Percentiles rank a stretch among this genome's conserved stretches.
Evolutionary conservation across 2,888 invertebrate genomes (phyloP).

Genomic region (Cephonodes hylas): DNA sequence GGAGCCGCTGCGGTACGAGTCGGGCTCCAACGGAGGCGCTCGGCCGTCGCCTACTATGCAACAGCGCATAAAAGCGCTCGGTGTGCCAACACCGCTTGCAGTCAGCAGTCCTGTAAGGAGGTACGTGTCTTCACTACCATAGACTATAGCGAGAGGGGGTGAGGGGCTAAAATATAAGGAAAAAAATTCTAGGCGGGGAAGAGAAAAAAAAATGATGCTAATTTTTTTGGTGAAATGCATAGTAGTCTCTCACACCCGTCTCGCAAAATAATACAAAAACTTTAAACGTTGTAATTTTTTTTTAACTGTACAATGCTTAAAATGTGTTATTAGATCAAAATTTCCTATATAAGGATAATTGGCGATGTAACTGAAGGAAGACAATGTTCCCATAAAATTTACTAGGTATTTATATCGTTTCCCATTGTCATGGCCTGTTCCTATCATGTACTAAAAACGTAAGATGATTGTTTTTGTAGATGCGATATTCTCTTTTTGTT

Average conservation of each 20-base stretch:
- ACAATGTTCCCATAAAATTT: constrained; percentile 45
- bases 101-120: constrained; percentile 93
- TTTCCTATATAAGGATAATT: constrained; percentile 50
- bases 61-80: constrained; percentile 93
- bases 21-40: constrained; percentile 66
- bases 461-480: constrained; percentile 18
- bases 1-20: constrained; percentile 72
- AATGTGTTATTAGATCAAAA: constrained; percentile 54
- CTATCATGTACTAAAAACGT: constrained; percentile 56
- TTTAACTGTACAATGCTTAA: constrained; percentile 16
- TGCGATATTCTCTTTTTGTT: constrained; percentile 15
- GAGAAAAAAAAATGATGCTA: no score
- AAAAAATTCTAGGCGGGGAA: not conserved
- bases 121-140: constrained; percentile 66
- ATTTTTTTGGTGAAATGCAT: no score
- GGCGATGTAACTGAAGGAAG: constrained; percentile 46
- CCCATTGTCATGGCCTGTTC: constrained; percentile 74
- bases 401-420: constrained; percentile 69
- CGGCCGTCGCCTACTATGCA: constrained; percentile 91
- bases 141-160: not conserved
- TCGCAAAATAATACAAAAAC: not conserved
- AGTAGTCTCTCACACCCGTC: not conserved
- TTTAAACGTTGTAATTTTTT: not conserved
- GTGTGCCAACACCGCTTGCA: constrained; percentile 93
- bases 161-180: not conserved